Percentiles rank a stretch among this genome's conserved stretches.
These are phyloP conservation scores for Eristalis arbustorum DNA, from an alignment of 2,888 invertebrate genomes.

Conservation along the genomic window DNA sequence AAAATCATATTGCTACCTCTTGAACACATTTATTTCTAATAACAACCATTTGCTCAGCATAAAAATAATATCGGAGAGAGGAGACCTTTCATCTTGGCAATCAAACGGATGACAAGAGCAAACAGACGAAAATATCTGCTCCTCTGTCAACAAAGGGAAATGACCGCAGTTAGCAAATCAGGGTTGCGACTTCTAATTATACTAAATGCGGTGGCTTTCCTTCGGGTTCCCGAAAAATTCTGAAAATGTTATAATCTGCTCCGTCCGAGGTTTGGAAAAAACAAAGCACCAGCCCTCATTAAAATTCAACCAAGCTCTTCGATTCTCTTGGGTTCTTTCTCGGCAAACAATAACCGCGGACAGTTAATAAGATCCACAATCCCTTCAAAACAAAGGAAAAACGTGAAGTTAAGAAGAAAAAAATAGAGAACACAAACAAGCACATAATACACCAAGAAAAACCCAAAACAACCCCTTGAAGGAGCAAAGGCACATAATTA, in stretches of 20 bases:
- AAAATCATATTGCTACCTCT: too few species aligned
- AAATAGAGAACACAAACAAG: not conserved
- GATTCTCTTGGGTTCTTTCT: not conserved
- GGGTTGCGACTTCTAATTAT: too few species aligned
- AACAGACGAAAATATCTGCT: too few species aligned
- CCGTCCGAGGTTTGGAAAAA: not conserved
- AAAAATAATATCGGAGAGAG: too few species aligned
- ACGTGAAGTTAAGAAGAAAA: not conserved
- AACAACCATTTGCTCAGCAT: too few species aligned
- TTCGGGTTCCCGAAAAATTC: not conserved
- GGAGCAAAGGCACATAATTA: not conserved
- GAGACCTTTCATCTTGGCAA: too few species aligned
- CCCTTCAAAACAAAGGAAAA: not conserved
- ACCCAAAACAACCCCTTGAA: not conserved
- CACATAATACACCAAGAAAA: not conserved
- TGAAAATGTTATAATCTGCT: not conserved
- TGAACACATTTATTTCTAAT: too few species aligned
- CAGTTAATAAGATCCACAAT: not conserved
- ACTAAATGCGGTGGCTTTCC: too few species aligned
- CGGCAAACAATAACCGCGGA: not conserved
- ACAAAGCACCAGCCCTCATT: not conserved
- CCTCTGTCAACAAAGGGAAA: too few species aligned
- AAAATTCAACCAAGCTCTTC: not conserved
- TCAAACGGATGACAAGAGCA: too few species aligned
- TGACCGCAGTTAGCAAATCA: too few species aligned